Base-by-base conservation (phyloP, 2,113 vertebrate genomes). In the Chroicocephalus ridibundus region DNA sequence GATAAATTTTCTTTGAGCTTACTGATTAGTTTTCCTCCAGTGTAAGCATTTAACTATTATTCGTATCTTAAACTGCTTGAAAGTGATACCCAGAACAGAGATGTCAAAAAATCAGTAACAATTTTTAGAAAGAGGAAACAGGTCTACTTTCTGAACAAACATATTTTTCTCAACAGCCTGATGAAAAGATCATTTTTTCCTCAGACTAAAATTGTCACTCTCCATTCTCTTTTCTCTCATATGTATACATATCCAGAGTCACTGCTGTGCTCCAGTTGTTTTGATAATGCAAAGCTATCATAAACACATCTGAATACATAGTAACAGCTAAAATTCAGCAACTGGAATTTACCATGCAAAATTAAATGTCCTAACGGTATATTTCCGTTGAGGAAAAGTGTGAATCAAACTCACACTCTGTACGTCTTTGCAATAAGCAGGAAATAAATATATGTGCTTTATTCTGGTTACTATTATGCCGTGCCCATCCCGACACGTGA, bases 161-260 rank as follows among this genome's bases (percentile, higher is more conserved):
- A 16, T 21, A 69, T 75, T 86, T 90, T 90, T 86, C 60, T 83
- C 70, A 92, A 71, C 18, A 86, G 72, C 44, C 47, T 57, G 72
- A 88, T 66, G 47, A 88, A 92, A 88, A 88, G 51, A 88, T 55
- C 8, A 20, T 86, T 96, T 96, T 82, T 40, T 68, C 32, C 51
- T 92, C 90, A 86, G 42, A 71, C 76, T 65, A 44, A 81, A 84
- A 75, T 4, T 86, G 55, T 84, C 62, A 31, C 69, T 83, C 61
- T 58, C 27, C 46, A 81, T 78, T 71, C 61, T 75, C 27, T 60
- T 80, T 77, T 71, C 62, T 36, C 61, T 81, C 72, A 18, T 26
- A 52, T 9, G 44, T 44, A 38, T 5, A 60, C 42, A 60, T 51
- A 89, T 16, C 13, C 57, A 94, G 72, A 65, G n/a, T 81, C 60